Evolutionary conservation across 2,113 vertebrate genomes (phyloP), one percentile per base, ranked within the genome.

Genomic region (Triplophysa dalaica): DNA sequence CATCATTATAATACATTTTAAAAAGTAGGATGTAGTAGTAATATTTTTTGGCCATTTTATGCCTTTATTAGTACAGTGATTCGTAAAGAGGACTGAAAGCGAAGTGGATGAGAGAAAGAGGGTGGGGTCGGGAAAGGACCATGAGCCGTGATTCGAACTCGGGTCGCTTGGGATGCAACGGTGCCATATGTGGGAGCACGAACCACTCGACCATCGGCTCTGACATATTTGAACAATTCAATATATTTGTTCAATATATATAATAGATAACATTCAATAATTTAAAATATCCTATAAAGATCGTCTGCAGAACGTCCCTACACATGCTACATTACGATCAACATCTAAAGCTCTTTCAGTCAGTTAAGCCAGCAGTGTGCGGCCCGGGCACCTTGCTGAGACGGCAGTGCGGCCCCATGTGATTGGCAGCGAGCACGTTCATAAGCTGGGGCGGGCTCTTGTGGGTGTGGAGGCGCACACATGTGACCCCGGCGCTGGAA

Each of bases 361-460:
- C 82, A 83, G 84, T 75, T 82, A 75, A 84, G 81, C 77, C 21
- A 82, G 83, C 83, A 86, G 81, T 81, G 70, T n/a, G 81, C 48
- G 82, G 65, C 70, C 43, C 66, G 24, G 52, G 80, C 83, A 85
- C 78, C 87, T 81, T 89, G 88, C 88, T 90, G 88, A 90, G 81
- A 75, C 77, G 85, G 88, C 87, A 83, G 79, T 79, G 85, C 87
- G 84, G 45, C 43, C 17, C 68, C 70, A 56, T 75, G 84, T 78
- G 83, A 88, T 84, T 89, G 89, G 88, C 88, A 87, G 87, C 77
- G 73, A 83, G 85, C 89, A 85, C 89, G 74, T 63, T 48, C 21
- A 79, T 62, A 29, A 70, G 54, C 41, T 62, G 19, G 13, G 64
- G 24, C 50, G 17, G 48, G 58, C 75, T 50, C 68, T 29, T 38